A percentile compares a stretch with the other conserved stretches of the same genome.
phyloP scores from a whole-genome alignment of 2,797 vertebrate species.

The Dendrocincla fuliginosa region DNA sequence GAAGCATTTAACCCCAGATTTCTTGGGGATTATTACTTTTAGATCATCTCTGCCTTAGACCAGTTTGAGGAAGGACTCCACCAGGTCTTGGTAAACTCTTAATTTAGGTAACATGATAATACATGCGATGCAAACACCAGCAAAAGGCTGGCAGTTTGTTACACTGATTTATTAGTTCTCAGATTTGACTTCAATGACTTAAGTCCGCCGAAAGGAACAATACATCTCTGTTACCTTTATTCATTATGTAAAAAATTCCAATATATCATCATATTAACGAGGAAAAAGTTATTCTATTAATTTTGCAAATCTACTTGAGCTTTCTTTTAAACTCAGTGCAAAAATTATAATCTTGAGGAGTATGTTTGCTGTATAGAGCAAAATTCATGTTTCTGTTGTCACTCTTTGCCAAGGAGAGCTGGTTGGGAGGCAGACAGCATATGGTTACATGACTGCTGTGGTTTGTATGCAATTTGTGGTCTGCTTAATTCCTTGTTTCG shows the following conservation, averaged over 20 bases:
- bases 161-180: background rate
- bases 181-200: background rate
- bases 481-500: background rate
- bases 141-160: background rate
- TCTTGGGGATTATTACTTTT: background rate
- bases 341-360: background rate
- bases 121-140: background rate
- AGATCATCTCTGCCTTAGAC: background rate
- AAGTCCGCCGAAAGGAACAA: background rate
- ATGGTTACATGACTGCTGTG: slow-evolving; percentile 23
- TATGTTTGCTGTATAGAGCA: background rate
- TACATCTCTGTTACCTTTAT: background rate
- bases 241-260: background rate
- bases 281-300: background rate
- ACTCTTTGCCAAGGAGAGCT: background rate
- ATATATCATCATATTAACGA: background rate
- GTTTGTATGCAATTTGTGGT: slow-evolving; percentile 8
- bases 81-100: background rate
- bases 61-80: background rate
- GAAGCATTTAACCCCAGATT: background rate
- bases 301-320: background rate
- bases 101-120: background rate
- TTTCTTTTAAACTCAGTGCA: background rate
- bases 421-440: background rate
- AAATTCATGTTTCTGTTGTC: background rate